Percentiles rank a stretch among this genome's conserved stretches.
Evolutionary conservation across 2,113 vertebrate genomes (phyloP).

Genomic region (Nesoenas mayeri): DNA sequence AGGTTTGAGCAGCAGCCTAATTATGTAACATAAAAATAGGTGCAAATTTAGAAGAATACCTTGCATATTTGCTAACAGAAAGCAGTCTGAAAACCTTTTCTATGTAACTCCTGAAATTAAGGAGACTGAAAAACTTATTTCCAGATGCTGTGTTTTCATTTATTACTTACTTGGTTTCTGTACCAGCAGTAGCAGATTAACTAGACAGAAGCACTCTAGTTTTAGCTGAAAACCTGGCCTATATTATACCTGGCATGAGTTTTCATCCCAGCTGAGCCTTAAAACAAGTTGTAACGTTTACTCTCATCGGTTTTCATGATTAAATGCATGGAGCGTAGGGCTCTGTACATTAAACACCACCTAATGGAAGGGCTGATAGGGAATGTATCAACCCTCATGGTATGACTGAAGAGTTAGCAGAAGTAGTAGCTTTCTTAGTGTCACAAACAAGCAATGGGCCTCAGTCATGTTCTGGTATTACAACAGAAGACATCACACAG

Average conservation of each 20-base stretch:
- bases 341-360: accelerated
- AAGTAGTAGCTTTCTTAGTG: not conserved
- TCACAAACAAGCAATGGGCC: not conserved
- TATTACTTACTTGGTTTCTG: not conserved
- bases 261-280: not conserved
- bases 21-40: accelerated
- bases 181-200: not conserved
- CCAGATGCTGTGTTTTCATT: not conserved
- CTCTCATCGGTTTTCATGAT: not conserved
- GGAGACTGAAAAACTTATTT: not conserved
- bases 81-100: not conserved
- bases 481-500: not conserved
- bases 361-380: not conserved
- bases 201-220: not conserved
- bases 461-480: not conserved
- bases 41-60: not conserved
- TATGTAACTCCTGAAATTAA: not conserved
- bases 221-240: not conserved
- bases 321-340: accelerated
- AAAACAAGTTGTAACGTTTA: not conserved
- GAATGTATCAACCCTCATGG: accelerated
- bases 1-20: not conserved
- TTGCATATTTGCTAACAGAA: not conserved
- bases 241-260: not conserved
- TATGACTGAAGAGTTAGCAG: not conserved